phyloP scores from a whole-genome alignment of 37 sponge, comb jelly and placozoan genomes.

The Agelas oroides region DNA sequence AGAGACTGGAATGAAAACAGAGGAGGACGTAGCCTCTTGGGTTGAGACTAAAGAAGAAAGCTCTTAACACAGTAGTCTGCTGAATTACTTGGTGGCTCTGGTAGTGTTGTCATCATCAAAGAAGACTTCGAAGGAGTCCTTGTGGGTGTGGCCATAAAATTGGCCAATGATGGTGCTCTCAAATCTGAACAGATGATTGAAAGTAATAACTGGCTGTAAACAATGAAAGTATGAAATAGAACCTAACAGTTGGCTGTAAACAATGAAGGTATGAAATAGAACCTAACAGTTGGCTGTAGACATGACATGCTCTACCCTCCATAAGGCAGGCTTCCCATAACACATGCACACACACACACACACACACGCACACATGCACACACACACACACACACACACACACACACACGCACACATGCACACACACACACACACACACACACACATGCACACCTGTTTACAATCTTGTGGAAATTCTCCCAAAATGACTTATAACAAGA shows the following conservation, averaged over 20 bases:
- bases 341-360: too few species aligned
- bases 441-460: conserved; percentile 76
- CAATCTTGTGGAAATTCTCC: conserved; percentile 80
- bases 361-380: too few species aligned
- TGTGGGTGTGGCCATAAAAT: conserved; percentile 92
- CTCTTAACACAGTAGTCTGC: too few species aligned
- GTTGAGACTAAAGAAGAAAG: too few species aligned
- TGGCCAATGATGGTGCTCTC: conserved; percentile 87
- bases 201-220: too few species aligned
- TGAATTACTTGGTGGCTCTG: conserved; percentile 6
- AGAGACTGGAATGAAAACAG: neutral
- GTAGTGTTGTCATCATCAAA: conserved; percentile 64
- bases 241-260: too few species aligned
- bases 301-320: too few species aligned
- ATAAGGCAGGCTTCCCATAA: too few species aligned
- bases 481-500: conserved; percentile 72
- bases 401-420: too few species aligned
- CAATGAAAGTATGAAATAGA: neutral
- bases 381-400: too few species aligned
- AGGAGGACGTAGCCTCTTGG: neutral
- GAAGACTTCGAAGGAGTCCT: conserved; percentile 63
- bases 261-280: neutral
- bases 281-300: too few species aligned
- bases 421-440: too few species aligned
- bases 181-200: conserved; percentile 34